Evolutionary conservation across 2,888 invertebrate genomes (phyloP).

Genomic region (Sarcophaga rosellei): DNA sequence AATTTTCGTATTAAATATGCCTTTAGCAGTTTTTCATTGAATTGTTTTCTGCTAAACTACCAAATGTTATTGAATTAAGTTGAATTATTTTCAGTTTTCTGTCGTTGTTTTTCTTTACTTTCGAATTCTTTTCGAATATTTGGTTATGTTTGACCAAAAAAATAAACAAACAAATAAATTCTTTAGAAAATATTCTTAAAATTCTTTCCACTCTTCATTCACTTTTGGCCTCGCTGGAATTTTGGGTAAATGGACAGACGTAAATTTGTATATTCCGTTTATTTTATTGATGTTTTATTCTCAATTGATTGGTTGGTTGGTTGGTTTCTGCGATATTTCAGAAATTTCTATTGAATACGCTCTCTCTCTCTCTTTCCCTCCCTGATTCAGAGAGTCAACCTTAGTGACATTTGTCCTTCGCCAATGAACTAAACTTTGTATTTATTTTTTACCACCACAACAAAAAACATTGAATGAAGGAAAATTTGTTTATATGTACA

Average conservation of each 20-base stretch:
- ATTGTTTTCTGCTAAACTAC: neutral
- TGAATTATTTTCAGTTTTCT: slow-evolving; percentile 1
- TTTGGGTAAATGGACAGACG: too few species aligned
- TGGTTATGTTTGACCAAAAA: neutral
- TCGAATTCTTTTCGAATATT: neutral
- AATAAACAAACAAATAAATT: neutral
- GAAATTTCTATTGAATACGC: slow-evolving; percentile 18
- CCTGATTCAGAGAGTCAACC: neutral
- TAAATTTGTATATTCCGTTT: neutral
- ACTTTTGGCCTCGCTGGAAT: neutral
- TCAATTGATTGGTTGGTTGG: neutral
- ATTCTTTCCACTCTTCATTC: neutral
- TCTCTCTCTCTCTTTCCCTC: too few species aligned
- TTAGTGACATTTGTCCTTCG: slow-evolving; percentile 36
- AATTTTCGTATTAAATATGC: slow-evolving; percentile 14
- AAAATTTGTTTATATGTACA: neutral
- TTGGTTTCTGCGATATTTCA: too few species aligned
- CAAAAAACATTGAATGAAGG: neutral
- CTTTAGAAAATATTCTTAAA: neutral
- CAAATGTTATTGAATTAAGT: neutral
- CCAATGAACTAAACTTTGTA: slow-evolving; percentile 38
- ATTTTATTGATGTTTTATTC: slow-evolving; percentile 7
- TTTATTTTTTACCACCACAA: slow-evolving; percentile 3
- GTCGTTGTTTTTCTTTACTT: neutral
- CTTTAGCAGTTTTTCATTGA: slow-evolving; percentile 22